These are phyloP conservation scores for Rhynchotus rufescens DNA, from an alignment of 2,797 vertebrate genomes.

Conservation along the genomic window DNA sequence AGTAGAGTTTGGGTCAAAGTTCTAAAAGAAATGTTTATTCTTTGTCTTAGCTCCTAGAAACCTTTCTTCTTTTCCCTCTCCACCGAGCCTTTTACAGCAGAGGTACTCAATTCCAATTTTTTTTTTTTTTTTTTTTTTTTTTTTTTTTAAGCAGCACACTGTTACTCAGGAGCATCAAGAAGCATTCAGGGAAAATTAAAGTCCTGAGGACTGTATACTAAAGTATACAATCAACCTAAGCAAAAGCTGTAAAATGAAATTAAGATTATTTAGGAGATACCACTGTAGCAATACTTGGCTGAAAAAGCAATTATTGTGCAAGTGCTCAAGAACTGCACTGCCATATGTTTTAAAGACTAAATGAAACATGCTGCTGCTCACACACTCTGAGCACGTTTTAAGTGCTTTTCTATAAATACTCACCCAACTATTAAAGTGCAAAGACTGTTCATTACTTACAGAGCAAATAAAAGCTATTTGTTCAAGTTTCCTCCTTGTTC, in stretches of 20 bases:
- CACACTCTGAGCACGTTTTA: not conserved
- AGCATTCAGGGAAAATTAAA: not conserved
- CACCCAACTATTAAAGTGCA: not conserved
- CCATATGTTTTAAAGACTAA: not conserved
- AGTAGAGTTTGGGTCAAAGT: not conserved
- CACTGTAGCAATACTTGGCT: not conserved
- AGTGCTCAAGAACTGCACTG: not conserved
- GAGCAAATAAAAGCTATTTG: not conserved
- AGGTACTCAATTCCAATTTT: not conserved
- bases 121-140: no score
- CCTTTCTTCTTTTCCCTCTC: not conserved
- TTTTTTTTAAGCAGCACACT: no score
- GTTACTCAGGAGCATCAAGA: not conserved
- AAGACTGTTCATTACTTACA: not conserved
- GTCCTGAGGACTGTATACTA: not conserved
- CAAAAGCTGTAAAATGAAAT: not conserved
- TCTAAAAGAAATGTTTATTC: not conserved
- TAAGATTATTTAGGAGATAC: no score
- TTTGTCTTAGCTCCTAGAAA: not conserved
- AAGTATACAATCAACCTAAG: not conserved
- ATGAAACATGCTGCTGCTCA: not conserved
- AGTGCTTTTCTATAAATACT: not conserved
- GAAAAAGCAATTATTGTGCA: not conserved
- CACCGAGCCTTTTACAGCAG: not conserved
- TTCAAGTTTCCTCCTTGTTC: not conserved